Conservation (phyloP, 37 sponge, comb jelly and placozoan species). For the Oopsacas minuta region DNA sequence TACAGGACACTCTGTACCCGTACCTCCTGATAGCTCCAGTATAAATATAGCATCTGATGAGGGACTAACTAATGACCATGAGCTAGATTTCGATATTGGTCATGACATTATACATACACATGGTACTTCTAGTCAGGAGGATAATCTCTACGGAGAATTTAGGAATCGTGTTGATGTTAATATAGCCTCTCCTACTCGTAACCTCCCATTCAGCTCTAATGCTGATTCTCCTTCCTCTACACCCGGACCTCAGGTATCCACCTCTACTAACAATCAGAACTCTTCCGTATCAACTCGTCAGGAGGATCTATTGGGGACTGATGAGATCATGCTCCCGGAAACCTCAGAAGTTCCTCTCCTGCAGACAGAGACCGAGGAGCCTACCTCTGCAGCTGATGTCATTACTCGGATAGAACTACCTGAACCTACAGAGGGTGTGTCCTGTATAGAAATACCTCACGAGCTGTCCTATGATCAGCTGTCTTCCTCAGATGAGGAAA, state of each 20-base stretch:
- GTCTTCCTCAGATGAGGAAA: not conserved
- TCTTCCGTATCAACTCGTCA: not conserved
- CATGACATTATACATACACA: not conserved
- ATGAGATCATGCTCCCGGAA: not conserved
- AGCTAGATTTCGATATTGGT: not conserved
- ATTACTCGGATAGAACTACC: not conserved
- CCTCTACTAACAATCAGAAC: not conserved
- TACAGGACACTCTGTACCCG: not conserved
- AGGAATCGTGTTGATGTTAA: not conserved
- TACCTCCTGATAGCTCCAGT: not conserved
- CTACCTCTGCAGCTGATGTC: not conserved
- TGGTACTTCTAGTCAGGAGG: not conserved
- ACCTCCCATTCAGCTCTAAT: not conserved
- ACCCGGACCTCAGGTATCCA: constrained; percentile 4
- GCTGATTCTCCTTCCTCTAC: not conserved
- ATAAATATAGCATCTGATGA: not conserved
- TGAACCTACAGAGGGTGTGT: not conserved
- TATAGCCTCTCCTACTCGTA: not conserved
- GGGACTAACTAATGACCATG: constrained; percentile 11
- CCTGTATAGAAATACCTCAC: not conserved
- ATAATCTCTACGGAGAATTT: constrained; percentile 7
- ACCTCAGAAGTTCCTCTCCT: not conserved
- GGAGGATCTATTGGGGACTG: not conserved
- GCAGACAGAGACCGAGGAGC: not conserved
- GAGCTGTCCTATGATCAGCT: not conserved